Percentiles rank a stretch among this genome's conserved stretches.
These are phyloP conservation scores for Hylia prasina DNA, from an alignment of 2,113 vertebrate species.

Conservation along the genomic window DNA sequence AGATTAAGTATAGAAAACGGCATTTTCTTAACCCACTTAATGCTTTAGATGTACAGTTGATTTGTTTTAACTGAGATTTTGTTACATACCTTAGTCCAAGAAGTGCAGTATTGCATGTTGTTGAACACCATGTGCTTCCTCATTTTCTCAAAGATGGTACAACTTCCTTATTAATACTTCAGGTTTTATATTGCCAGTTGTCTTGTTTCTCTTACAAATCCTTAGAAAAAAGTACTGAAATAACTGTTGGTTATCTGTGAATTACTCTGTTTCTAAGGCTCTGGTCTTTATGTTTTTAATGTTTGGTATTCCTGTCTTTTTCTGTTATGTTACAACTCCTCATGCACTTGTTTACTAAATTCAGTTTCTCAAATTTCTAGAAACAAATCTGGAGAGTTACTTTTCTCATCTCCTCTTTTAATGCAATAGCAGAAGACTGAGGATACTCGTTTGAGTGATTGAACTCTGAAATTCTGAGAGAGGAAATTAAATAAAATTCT, in stretches of 20 bases:
- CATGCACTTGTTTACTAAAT: background rate
- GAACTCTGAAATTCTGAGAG: background rate
- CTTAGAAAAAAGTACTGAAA: background rate
- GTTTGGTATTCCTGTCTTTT: background rate
- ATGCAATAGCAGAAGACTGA: background rate
- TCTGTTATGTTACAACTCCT: background rate
- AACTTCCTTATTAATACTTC: background rate
- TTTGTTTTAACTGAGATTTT: background rate
- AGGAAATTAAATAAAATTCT: background rate
- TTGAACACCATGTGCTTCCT: background rate
- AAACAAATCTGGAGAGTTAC: background rate
- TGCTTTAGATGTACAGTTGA: background rate
- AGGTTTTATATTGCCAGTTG: background rate
- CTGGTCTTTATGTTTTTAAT: fast-evolving
- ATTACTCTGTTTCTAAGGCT: background rate
- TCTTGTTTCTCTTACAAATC: background rate
- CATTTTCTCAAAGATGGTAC: background rate
- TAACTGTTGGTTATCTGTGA: fast-evolving
- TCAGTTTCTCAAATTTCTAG: background rate
- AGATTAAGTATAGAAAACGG: background rate
- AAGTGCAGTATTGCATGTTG: background rate
- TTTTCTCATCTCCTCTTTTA: background rate
- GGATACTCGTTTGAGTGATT: background rate
- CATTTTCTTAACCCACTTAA: background rate
- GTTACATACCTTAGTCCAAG: background rate